Evolutionary conservation across 2,888 invertebrate genomes (phyloP).

Genomic region (Galerucella calmariensis): DNA sequence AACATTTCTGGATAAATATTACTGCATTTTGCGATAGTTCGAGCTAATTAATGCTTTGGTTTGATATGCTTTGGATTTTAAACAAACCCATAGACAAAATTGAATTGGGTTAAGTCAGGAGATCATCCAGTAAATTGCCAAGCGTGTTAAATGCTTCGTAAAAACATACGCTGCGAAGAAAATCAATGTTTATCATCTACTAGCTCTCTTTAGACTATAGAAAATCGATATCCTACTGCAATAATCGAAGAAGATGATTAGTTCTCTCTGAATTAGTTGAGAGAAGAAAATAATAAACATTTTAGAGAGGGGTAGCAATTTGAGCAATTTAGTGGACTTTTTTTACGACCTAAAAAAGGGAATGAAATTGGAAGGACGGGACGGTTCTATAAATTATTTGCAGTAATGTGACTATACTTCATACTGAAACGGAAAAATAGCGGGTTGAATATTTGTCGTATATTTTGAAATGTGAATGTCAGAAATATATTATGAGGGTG

Average conservation of each 20-base stretch:
- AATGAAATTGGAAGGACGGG: not conserved
- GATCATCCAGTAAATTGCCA: too few species aligned
- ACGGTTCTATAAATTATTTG: conserved; percentile 9
- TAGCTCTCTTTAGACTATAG: conserved; percentile 25
- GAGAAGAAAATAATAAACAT: conserved; percentile 29
- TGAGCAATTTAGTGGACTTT: not conserved
- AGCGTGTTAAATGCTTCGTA: too few species aligned
- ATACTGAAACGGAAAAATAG: not conserved
- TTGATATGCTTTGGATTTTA: too few species aligned
- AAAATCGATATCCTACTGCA: conserved; percentile 32
- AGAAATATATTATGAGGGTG: not conserved
- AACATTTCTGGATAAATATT: too few species aligned
- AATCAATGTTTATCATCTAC: conserved; percentile 10
- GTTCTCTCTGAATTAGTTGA: conserved; percentile 28
- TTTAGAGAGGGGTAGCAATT: not conserved
- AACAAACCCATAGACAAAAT: too few species aligned
- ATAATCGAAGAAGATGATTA: conserved; percentile 27
- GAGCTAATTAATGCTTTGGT: too few species aligned
- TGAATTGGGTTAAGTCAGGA: too few species aligned
- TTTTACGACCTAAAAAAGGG: not conserved
- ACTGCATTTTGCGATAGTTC: too few species aligned
- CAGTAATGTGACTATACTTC: not conserved
- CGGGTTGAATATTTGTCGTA: not conserved
- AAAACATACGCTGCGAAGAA: conserved; percentile 6
- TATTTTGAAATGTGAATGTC: not conserved